Conservation (phyloP, 2,113 vertebrate genomes). For the Agapornis roseicollis region DNA sequence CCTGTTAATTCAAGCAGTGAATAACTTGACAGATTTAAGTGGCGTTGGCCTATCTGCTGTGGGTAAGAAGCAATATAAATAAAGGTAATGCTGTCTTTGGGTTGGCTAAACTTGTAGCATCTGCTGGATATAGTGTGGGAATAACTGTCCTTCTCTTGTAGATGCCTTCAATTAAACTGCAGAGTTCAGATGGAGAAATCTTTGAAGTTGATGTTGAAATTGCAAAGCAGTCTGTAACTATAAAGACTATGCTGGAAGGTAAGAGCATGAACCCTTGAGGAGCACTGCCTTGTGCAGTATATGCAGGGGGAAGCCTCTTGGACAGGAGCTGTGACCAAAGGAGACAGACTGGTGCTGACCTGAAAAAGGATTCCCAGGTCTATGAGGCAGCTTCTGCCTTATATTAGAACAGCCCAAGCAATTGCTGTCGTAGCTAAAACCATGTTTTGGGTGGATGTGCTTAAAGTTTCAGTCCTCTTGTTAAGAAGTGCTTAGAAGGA, state of each 20-base stretch:
- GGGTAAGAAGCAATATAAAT: not conserved
- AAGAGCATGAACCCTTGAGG: not conserved
- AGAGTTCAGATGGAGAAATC: slow-evolving; percentile 99
- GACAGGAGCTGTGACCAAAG: not conserved
- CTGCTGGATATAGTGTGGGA: not conserved
- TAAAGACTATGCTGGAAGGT: slow-evolving; percentile 99
- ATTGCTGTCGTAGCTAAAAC: not conserved
- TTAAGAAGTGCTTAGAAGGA: not conserved
- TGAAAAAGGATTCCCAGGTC: not conserved
- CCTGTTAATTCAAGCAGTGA: not conserved
- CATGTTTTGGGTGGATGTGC: not conserved
- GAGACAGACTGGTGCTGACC: not conserved
- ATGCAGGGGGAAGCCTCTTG: not conserved
- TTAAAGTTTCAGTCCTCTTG: not conserved
- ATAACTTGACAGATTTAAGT: not conserved
- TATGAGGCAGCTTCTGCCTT: not conserved
- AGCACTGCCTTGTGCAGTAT: accelerated
- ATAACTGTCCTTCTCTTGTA: slow-evolving; percentile 54
- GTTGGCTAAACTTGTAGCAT: not conserved
- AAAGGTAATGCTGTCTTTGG: not conserved
- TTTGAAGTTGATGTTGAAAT: slow-evolving; percentile 99
- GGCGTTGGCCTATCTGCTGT: not conserved
- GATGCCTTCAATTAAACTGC: slow-evolving; percentile 99
- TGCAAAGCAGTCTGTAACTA: slow-evolving; percentile 98
- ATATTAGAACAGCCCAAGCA: not conserved